phyloP scores from a whole-genome alignment of 2,113 vertebrate genomes.

The Xenopus borealis region DNA sequence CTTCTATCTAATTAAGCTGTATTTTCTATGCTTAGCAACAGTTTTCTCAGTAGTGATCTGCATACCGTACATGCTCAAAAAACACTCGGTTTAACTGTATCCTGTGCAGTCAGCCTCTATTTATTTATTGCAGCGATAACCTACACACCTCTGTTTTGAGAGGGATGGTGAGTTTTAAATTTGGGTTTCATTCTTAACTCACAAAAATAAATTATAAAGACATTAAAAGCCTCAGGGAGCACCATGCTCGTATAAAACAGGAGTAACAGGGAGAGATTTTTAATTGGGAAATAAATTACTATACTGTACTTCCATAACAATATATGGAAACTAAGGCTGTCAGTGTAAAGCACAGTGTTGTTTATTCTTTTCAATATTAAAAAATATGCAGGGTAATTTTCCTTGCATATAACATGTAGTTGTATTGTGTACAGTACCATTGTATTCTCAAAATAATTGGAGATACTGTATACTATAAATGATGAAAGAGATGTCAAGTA shows the following conservation, averaged over 20 bases:
- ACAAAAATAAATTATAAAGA: constrained; percentile 26
- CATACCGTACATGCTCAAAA: not conserved
- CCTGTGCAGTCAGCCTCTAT: not conserved
- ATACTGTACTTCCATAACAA: not conserved
- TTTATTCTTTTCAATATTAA: too few species aligned
- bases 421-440: too few species aligned
- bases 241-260: constrained; percentile 29
- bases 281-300: constrained; percentile 41
- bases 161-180: not conserved
- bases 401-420: too few species aligned
- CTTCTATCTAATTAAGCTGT: not conserved
- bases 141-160: not conserved
- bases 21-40: constrained; percentile 3
- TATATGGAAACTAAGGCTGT: too few species aligned
- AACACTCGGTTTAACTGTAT: not conserved
- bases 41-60: not conserved
- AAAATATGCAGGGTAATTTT: too few species aligned
- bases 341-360: too few species aligned
- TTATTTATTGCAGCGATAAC: not conserved
- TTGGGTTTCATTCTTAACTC: constrained; percentile 8
- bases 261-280: constrained; percentile 10
- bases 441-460: too few species aligned
- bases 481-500: too few species aligned
- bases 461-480: too few species aligned
- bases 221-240: constrained; percentile 31